Conservation (phyloP, 2,888 invertebrate species). For the Hedya salicella region DNA sequence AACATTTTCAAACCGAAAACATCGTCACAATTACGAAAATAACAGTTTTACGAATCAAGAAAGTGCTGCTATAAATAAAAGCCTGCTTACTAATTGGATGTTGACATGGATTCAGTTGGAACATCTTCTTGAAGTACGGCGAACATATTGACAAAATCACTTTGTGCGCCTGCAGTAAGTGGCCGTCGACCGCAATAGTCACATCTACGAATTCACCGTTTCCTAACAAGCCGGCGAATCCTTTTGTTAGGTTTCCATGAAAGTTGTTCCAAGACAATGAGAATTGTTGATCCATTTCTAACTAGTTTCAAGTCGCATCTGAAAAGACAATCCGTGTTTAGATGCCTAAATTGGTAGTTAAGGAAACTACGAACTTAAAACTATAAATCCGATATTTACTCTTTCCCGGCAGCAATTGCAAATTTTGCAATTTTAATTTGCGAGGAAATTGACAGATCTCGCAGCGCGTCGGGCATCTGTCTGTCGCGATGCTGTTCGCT, state of each 20-base stretch:
- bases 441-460: constrained; percentile 28
- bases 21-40: too few relatives aligned
- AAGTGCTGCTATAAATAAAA: constrained; percentile 36
- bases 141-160: constrained; percentile 89
- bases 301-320: constrained; percentile 66
- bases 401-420: constrained; percentile 36
- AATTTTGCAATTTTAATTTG: constrained; percentile 34
- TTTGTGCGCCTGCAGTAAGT: constrained; percentile 88
- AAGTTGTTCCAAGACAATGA: constrained; percentile 91
- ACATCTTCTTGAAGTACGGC: constrained; percentile 89
- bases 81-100: constrained; percentile 86
- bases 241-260: constrained; percentile 88
- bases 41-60: neutral
- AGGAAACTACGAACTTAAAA: neutral
- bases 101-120: constrained; percentile 87
- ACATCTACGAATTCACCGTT: constrained; percentile 86
- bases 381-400: constrained; percentile 32
- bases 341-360: constrained; percentile 44
- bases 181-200: constrained; percentile 87
- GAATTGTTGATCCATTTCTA: constrained; percentile 87
- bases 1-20: neutral
- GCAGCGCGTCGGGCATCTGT: constrained; percentile 35
- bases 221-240: constrained; percentile 86
- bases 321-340: constrained; percentile 49
- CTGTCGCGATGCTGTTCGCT: neutral